Conservation (phyloP, 2,797 vertebrate genomes). For the Neostethus bicornis region DNA sequence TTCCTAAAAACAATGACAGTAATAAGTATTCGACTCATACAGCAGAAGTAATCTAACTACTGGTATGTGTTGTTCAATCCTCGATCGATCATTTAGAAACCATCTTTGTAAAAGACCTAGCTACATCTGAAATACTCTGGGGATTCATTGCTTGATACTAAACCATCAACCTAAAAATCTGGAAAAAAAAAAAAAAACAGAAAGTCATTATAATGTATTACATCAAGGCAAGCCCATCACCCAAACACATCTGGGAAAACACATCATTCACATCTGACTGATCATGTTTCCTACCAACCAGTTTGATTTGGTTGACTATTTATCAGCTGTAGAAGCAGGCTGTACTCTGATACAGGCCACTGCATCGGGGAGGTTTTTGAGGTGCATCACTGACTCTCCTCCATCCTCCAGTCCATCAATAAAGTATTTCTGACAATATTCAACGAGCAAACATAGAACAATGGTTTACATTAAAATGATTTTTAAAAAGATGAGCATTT, state of each 20-base stretch:
- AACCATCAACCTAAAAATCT: slow-evolving; percentile 29
- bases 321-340: slow-evolving; percentile 60
- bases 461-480: neutral
- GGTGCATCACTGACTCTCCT: slow-evolving; percentile 39
- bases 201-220: slow-evolving; percentile 49
- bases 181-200: neutral
- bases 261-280: slow-evolving; percentile 67
- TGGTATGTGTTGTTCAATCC: slow-evolving; percentile 13
- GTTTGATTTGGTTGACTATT: slow-evolving; percentile 27
- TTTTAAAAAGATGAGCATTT: neutral
- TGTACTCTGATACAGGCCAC: slow-evolving; percentile 61
- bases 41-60: too few species aligned
- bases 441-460: neutral
- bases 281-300: slow-evolving; percentile 45
- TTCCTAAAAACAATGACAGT: too few species aligned
- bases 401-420: slow-evolving; percentile 26
- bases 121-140: slow-evolving; percentile 1
- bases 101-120: too few species aligned
- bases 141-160: slow-evolving; percentile 30
- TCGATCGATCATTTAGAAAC: slow-evolving; percentile 14
- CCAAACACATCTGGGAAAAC: slow-evolving; percentile 66
- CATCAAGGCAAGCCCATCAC: slow-evolving; percentile 25
- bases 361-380: slow-evolving; percentile 49
- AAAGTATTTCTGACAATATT: slow-evolving; percentile 32
- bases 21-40: too few species aligned